Conservation (phyloP, 2,888 invertebrate genomes). For the Fabriciana adippe region DNA sequence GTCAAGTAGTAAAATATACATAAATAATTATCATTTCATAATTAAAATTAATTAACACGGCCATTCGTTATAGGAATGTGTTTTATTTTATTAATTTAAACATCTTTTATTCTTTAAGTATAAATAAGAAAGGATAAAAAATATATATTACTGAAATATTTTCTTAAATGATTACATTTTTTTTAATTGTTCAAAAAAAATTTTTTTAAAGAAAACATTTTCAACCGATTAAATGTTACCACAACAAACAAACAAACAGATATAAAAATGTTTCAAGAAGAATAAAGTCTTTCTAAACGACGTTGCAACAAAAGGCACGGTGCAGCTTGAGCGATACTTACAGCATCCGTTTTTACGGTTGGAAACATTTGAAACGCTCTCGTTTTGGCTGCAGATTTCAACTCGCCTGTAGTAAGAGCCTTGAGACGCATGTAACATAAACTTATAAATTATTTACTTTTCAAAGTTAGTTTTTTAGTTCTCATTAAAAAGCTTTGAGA, state of each 20-base stretch:
- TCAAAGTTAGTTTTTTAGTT: too few species aligned
- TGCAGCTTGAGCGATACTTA: constrained; percentile 20
- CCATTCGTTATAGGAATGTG: too few species aligned
- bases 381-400: constrained; percentile 18
- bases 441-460: background rate
- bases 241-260: background rate
- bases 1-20: background rate
- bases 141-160: too few species aligned
- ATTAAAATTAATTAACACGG: too few species aligned
- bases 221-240: constrained; percentile 4
- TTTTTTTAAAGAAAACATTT: background rate
- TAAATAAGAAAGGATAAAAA: too few species aligned
- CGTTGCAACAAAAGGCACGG: constrained; percentile 25
- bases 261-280: background rate
- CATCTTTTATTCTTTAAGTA: too few species aligned
- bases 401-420: background rate
- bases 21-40: background rate
- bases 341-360: constrained; percentile 24
- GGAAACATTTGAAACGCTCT: constrained; percentile 25
- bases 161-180: too few species aligned
- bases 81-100: too few species aligned
- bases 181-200: too few species aligned
- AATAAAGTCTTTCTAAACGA: constrained; percentile 20
- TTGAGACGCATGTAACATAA: background rate
- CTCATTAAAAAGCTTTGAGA: too few species aligned